Percentiles rank a stretch among this genome's conserved stretches.
These are phyloP conservation scores for Jacana jacana DNA, from an alignment of 2,113 vertebrate genomes.

Conservation along the genomic window DNA sequence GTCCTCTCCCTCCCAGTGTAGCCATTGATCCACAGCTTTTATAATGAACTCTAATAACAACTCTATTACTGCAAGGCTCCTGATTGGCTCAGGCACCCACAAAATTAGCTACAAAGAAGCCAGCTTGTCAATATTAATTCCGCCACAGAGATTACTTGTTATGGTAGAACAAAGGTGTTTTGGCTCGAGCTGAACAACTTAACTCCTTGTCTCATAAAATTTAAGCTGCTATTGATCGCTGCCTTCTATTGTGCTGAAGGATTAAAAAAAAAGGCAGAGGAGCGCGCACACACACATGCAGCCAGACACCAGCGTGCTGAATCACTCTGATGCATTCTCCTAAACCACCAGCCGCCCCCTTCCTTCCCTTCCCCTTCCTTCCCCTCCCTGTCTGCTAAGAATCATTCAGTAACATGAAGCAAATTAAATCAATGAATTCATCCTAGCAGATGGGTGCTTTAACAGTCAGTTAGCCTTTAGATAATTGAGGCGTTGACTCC, in stretches of 20 bases:
- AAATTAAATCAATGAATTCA: conserved; percentile 99
- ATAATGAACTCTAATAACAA: conserved; percentile 92
- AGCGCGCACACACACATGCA: not conserved
- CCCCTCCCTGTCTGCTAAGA: conserved; percentile 74
- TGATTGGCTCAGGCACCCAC: conserved; percentile 85
- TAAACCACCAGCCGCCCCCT: conserved; percentile 28
- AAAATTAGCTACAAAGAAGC: conserved; percentile 91
- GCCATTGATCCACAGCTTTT: conserved; percentile 86
- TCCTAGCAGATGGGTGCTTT: conserved; percentile 99
- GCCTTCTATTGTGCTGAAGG: conserved; percentile 74
- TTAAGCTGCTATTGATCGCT: conserved; percentile 88
- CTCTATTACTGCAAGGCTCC: conserved; percentile 85
- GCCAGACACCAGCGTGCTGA: conserved; percentile 55
- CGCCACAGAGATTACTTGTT: conserved; percentile 83
- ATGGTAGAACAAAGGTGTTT: conserved; percentile 90
- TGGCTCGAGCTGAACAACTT: conserved; percentile 80
- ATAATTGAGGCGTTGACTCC: conserved; percentile 99
- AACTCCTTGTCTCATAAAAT: conserved; percentile 89
- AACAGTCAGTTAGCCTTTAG: conserved; percentile 99
- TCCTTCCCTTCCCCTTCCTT: conserved; percentile 13
- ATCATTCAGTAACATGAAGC: conserved; percentile 88
- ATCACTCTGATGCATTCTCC: conserved; percentile 70
- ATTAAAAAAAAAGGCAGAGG: conserved; percentile 55
- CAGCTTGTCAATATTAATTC: conserved; percentile 90
- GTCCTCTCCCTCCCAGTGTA: conserved; percentile 79